Evolutionary conservation across 1,140 invertebrate genomes (phyloP), one percentile per base, ranked within the genome.

Genomic region (Pygmarrhopalites habei): DNA sequence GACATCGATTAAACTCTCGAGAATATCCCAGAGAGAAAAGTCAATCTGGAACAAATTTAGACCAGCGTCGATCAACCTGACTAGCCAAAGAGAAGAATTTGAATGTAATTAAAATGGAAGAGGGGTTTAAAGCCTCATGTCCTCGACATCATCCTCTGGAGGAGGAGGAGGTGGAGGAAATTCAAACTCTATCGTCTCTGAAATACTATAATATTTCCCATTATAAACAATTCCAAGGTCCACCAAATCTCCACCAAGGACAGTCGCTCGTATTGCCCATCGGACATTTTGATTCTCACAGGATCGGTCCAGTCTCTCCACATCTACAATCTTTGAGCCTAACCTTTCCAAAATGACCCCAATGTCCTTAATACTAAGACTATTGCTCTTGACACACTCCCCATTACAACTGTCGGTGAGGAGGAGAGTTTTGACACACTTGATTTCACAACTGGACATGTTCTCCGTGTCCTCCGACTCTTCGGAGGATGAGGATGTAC

Each of bases 151-250:
- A 59, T 64, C 65, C 46, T 60, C 68, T 46, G 62, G 44, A 32
- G 44, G 46, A 32, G 56, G 58, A 35, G 64, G 46, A 23, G 67
- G 63, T 32, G 61, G 66, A 21, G 35, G 35, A 46, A 30, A n/a
- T 28, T 30, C 30, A 35, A 14, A n/a, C 5, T 46, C 56, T 15
- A 58, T 21, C n/a, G 5, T 39, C 77, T 95, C 91, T 69, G 89
- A 91, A 72, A 95, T 93, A 59, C 89, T 89, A 77, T 95, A 94
- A 79, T 92, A 95, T 77, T 92, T 93, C 41, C 90, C 90, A 79
- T 94, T 93, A 77, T 95, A 95, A 73, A 95, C 90, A 58, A 95
- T 88, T 44, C 92, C 92, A 49, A 94, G 81, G 77, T 95, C 90
- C 63, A 94, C 77, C 67, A 90, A 87, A 75, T 93, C 90, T 7